Evolutionary conservation across 1,140 invertebrate genomes (phyloP), one percentile per base, ranked within the genome.

Genomic region (Cephus cinctus): DNA sequence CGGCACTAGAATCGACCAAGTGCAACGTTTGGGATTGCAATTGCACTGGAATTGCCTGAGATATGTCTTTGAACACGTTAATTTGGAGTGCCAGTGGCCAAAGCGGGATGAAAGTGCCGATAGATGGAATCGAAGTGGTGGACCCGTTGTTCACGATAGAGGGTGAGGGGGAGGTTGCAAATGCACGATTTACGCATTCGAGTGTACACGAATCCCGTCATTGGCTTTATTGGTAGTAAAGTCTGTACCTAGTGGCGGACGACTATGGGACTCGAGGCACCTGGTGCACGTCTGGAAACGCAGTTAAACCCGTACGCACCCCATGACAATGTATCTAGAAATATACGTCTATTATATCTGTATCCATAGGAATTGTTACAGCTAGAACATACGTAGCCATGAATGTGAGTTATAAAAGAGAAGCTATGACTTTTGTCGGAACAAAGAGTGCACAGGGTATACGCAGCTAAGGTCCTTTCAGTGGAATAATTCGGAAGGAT

Each of bases 171-270:
- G 41, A 38, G 20, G 39, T 27, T 43, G 41, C 31, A 53, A 57
- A 58, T 56, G 52, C 47, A 53, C 54, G 44, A 60, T 65, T 61
- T 59, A 61, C 55, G 59, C 54, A 64, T 66, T 50, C 51, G 54
- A 46, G 16, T 54, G 57, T 52, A 56, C 51, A 51, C 54, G 56
- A 52, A 58, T 48, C 52, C 61, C 51, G 61, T 57, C 59, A 59
- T 60, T 67, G 61, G 57, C 55, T 66, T 66, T 66, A 67, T 65
- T 61, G 61, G 55, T 53, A 61, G 52, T 66, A 67, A 66, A 66
- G 52, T 66, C 61, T 56, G 52, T 57, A 66, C 55, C 41, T n/a
- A n/a, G n/a, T n/a, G 54, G 54, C 47, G 56, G 61, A 66, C 56
- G 57, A 59, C 56, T 58, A 56, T 59, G 51, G 48, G 32, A 40